A percentile compares a stretch with the other conserved stretches of the same genome.
Conservation (phyloP, 2,888 invertebrate species). For the Rosalia funebris region DNA sequence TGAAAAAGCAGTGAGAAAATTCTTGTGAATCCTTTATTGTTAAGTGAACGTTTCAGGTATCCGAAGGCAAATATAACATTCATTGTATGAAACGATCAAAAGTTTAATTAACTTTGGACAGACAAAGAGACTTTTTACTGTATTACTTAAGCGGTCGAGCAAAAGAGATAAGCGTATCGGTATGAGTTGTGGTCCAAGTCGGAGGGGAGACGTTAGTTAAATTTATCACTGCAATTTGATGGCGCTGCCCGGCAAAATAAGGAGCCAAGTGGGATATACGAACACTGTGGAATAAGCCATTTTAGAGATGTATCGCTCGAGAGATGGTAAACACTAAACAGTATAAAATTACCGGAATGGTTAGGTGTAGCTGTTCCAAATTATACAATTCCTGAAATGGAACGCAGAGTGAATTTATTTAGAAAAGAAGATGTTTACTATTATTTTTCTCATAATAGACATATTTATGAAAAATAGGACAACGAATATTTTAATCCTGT, state of each 20-base stretch:
- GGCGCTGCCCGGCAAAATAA: slow-evolving; percentile 59
- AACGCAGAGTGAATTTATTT: not conserved
- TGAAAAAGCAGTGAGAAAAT: slow-evolving; percentile 1
- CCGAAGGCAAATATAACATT: slow-evolving; percentile 54
- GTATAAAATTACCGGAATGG: slow-evolving; percentile 54
- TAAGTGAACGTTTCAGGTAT: slow-evolving; percentile 42
- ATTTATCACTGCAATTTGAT: slow-evolving; percentile 63
- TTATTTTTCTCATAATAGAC: no score
- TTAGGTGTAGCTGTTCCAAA: slow-evolving; percentile 33
- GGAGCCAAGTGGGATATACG: slow-evolving; percentile 57
- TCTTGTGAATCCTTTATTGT: slow-evolving; percentile 20
- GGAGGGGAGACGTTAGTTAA: slow-evolving; percentile 61
- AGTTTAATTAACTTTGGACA: slow-evolving; percentile 60
- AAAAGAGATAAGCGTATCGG: slow-evolving; percentile 59
- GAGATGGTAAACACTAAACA: slow-evolving; percentile 62
- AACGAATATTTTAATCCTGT: no score
- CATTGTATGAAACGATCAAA: slow-evolving; percentile 59
- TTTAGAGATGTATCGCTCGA: slow-evolving; percentile 57
- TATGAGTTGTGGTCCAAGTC: slow-evolving; percentile 62
- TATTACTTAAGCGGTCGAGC: slow-evolving; percentile 42
- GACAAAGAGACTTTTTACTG: slow-evolving; percentile 47
- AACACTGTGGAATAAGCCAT: slow-evolving; percentile 59
- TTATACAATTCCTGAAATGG: slow-evolving; percentile 16
- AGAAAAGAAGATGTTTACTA: no score
- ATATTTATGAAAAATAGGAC: no score